Conservation (phyloP, 1,140 invertebrate genomes). For the Drosophila albomicans region DNA sequence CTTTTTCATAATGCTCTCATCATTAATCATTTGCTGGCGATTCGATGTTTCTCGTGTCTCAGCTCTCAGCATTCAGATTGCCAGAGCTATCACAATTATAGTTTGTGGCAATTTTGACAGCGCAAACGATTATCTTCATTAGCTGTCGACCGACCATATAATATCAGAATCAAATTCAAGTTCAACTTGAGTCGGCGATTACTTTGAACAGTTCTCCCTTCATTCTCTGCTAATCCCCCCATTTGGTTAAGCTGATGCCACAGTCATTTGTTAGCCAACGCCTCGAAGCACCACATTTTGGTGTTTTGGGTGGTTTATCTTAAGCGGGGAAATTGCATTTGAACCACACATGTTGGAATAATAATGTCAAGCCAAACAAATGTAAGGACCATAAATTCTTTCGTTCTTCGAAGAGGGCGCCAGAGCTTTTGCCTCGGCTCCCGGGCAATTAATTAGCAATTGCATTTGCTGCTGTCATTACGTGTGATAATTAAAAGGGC, state of each 20-base stretch:
- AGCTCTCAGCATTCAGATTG: constrained; percentile 1
- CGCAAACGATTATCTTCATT: constrained; percentile 76
- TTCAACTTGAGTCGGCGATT: constrained; percentile 54
- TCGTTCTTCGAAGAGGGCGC: constrained; percentile 20
- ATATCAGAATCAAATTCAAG: constrained; percentile 57
- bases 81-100: constrained; percentile 64
- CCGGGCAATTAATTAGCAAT: constrained; percentile 81
- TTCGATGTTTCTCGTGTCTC: constrained; percentile 6
- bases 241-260: constrained; percentile 1
- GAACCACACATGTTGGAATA: constrained; percentile 76
- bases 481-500: constrained; percentile 83
- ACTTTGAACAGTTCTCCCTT: constrained; percentile 3
- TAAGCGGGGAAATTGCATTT: constrained; percentile 45
- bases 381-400: constrained; percentile 69
- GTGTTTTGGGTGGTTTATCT: constrained; percentile 31
- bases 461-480: constrained; percentile 80
- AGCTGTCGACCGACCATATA: constrained; percentile 33
- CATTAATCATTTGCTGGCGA: constrained; percentile 73
- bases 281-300: constrained; percentile 40
- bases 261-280: constrained; percentile 53
- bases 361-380: constrained; percentile 74
- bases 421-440: constrained; percentile 1
- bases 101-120: constrained; percentile 79
- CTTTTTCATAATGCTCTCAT: constrained; percentile 75
- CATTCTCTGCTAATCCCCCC: constrained; percentile 1